phyloP scores from a whole-genome alignment of 2,797 vertebrate species.

The Neopelma chrysocephalum region DNA sequence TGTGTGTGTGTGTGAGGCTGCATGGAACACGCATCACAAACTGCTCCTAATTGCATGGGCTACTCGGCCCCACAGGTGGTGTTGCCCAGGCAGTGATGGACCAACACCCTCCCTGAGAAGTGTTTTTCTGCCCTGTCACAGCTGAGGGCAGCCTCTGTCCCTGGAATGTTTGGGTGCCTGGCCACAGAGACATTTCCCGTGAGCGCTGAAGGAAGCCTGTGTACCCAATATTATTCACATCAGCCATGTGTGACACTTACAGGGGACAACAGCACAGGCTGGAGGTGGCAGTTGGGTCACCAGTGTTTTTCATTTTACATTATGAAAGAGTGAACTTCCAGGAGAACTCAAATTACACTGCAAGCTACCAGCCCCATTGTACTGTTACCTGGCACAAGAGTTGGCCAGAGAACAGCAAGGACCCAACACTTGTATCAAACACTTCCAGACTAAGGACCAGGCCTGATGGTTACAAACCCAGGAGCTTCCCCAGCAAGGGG shows the following conservation, averaged over 20 bases:
- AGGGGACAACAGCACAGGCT: background rate
- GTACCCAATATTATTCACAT: background rate
- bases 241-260: background rate
- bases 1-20: rapidly evolving
- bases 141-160: background rate
- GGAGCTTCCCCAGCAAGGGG: background rate
- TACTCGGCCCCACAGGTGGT: background rate
- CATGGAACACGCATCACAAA: background rate
- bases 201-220: background rate
- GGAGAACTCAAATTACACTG: background rate
- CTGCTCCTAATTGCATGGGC: background rate
- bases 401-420: background rate
- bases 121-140: background rate
- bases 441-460: background rate
- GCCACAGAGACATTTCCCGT: background rate
- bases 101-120: background rate
- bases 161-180: background rate
- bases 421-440: rapidly evolving
- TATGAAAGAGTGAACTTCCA: background rate
- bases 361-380: background rate
- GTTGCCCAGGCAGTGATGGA: background rate
- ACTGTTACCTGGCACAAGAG: background rate
- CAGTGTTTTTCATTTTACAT: background rate
- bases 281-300: background rate
- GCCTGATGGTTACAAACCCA: rapidly evolving